phyloP scores from a whole-genome alignment of 2,797 vertebrate genomes.

The Sebastes taczanowskii region DNA sequence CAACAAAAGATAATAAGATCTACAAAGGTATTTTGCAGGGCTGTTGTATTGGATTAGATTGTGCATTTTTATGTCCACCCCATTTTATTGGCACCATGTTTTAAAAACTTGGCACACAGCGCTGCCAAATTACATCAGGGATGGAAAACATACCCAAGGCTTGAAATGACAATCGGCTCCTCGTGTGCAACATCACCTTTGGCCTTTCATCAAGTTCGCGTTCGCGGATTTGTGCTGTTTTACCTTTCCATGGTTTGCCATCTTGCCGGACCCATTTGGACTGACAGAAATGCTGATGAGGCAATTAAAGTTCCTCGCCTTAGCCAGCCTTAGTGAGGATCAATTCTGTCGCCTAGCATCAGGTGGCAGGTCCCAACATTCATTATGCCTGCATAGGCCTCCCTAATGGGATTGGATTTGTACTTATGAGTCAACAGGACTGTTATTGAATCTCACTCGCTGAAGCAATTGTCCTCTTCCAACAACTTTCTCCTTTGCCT shows the following conservation, averaged over 20 bases:
- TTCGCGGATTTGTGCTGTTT: conserved; percentile 37
- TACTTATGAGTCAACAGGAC: conserved; percentile 73
- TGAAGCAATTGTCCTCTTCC: conserved; percentile 47
- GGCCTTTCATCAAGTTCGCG: conserved; percentile 33
- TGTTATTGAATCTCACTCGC: conserved; percentile 65
- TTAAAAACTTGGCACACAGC: conserved; percentile 12
- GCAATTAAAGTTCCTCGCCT: conserved; percentile 62
- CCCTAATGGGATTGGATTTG: conserved; percentile 76
- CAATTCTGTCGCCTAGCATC: conserved; percentile 73
- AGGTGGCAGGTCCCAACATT: conserved; percentile 71
- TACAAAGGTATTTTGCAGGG: neutral
- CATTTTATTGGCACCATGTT: conserved; percentile 18
- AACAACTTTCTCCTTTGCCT: conserved; percentile 39
- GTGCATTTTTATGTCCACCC: neutral
- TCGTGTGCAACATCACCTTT: neutral
- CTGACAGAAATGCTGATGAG: conserved; percentile 67
- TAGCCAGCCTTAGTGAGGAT: conserved; percentile 55
- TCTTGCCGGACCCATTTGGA: conserved; percentile 47
- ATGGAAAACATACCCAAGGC: conserved; percentile 1
- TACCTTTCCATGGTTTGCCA: conserved; percentile 20
- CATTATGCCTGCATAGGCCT: conserved; percentile 69
- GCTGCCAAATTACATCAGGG: neutral
- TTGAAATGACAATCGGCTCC: conserved; percentile 23
- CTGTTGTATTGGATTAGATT: neutral
- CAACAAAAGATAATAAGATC: conserved; percentile 1